Base-by-base conservation (phyloP, 2,113 vertebrate species). In the Pseudorhombus dupliciocellatus region DNA sequence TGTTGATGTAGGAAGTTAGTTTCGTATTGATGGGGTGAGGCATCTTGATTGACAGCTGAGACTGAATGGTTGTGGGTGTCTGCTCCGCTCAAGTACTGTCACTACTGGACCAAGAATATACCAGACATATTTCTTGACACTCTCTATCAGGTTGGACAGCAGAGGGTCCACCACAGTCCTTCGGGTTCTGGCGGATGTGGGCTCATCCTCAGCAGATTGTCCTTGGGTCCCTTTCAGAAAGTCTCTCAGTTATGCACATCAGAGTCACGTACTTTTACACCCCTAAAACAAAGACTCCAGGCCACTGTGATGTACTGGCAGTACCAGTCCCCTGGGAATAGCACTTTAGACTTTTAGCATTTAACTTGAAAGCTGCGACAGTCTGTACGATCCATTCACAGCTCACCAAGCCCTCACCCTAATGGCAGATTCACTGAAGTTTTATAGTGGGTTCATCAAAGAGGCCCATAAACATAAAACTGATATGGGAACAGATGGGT, bases 361-460 rank as follows among this genome's bases (percentile, higher is more conserved):
- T 71, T 67, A 68, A 67, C 40, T 53, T 52, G 22, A 57, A 30
- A 54, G 56, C 56, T 50, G 63, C 2, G 14, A 66, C 48, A 31
- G 28, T 54, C 18, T 72, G 66, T 21, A 30, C 55, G 53, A 51
- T 66, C 64, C 68, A 76, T 63, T 73, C 42, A 65, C 75, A 50
- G 73, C 44, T 80, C 34, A 73, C 59, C 62, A 46, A 55, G 65
- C 62, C 66, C 53, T 62, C 18, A 20, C 10, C 50, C 54, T 77
- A 53, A 70, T 63, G 44, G 28, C 2, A 73, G 31, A 72, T 70
- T 75, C 78, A 78, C 64, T 81, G 63, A 78, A 67, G 60, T 65
- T 84, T 85, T 79, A 81, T 81, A 64, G 71, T 31, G 52, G 12
- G 58, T 79, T 79, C 83, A 83, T 77, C 50, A 67, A 83, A 80